Base-by-base conservation (phyloP, 2,113 vertebrate species). In the Podarcis cretensis region DNA sequence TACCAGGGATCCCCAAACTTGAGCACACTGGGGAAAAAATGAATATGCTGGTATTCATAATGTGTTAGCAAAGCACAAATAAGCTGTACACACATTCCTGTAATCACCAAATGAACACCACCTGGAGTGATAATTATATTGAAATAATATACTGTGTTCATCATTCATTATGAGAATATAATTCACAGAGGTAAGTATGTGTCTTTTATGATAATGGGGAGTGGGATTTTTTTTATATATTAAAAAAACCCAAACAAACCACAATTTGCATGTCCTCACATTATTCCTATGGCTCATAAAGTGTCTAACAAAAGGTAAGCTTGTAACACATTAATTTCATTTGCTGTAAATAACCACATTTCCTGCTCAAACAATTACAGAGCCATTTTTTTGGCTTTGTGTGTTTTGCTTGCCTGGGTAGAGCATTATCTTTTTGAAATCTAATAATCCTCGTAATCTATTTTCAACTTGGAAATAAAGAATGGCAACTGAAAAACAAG, bases 331-430 rank as follows among this genome's bases (percentile, higher is more conserved):
- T 75, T 77, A 78, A 63, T 89, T 82, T 5, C 25, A 85, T 85
- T 85, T 85, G 54, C 35, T 63, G 84, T 85, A 76, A 85, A 85
- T 85, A 85, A 85, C 48, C 35, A 76, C 73, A 76, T 74, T 32
- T 57, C 30, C 84, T 40, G 73, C 27, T 59, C 54, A 63, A 76
- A 63, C 73, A 85, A 85, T 85, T 75, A 76, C 21, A 1, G 54
- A 63, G 84, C 32, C 21, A 13, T 68, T 83, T 83, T 40, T 25
- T 83, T 30, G 79, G 35, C 25, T 16, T 12, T 63, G 32, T 16
- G 40, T 63, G 32, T 85, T 74, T 84, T 30, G 65, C 32, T 68
- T 1, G 37, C 65, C 59, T 74, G n/a, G 54, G 21, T 76, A 65
- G 23, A 40, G 73, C 73, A 37, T 40, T 57, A 68, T 25, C 69